A percentile compares a stretch with the other conserved stretches of the same genome.
Evolutionary conservation across 2,888 invertebrate species (phyloP).

Genomic region (Falcaria lacertinaria): DNA sequence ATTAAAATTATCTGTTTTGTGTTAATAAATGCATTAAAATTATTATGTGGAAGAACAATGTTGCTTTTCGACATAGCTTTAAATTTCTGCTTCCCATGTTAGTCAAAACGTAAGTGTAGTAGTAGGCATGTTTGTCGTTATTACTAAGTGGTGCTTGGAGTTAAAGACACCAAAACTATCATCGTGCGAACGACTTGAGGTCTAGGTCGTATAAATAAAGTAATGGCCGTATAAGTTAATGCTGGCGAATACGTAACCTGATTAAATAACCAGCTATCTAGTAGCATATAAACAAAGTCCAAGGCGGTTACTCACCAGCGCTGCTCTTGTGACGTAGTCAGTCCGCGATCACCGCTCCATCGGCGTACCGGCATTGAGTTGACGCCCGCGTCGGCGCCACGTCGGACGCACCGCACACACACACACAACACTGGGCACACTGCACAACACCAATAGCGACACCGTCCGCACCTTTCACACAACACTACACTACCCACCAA

Average conservation of each 20-base stretch:
- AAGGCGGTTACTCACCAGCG: slow-evolving; percentile 58
- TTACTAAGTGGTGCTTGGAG: too few relatives aligned
- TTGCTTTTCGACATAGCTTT: too few relatives aligned
- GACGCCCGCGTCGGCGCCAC: slow-evolving; percentile 64
- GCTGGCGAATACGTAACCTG: background rate
- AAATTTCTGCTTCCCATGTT: too few relatives aligned
- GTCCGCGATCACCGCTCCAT: slow-evolving; percentile 77
- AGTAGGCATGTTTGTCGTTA: too few relatives aligned
- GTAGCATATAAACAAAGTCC: background rate
- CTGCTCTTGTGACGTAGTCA: slow-evolving; percentile 70
- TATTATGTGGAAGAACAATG: too few relatives aligned
- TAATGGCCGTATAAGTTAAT: background rate
- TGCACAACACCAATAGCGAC: slow-evolving; percentile 29
- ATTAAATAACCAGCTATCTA: background rate
- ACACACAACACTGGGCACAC: slow-evolving; percentile 29
- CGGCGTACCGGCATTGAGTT: slow-evolving; percentile 73
- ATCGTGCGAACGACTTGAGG: too few relatives aligned
- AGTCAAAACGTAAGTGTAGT: too few relatives aligned
- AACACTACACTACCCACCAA: slow-evolving; percentile 22
- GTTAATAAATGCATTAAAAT: too few relatives aligned
- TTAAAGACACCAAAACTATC: too few relatives aligned
- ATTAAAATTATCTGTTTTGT: too few relatives aligned
- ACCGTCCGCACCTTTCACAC: slow-evolving; percentile 27
- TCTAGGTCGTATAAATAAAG: background rate
- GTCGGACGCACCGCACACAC: slow-evolving; percentile 43